Base-by-base conservation (phyloP, 2,888 invertebrate genomes). In the Agrilus mali region DNA sequence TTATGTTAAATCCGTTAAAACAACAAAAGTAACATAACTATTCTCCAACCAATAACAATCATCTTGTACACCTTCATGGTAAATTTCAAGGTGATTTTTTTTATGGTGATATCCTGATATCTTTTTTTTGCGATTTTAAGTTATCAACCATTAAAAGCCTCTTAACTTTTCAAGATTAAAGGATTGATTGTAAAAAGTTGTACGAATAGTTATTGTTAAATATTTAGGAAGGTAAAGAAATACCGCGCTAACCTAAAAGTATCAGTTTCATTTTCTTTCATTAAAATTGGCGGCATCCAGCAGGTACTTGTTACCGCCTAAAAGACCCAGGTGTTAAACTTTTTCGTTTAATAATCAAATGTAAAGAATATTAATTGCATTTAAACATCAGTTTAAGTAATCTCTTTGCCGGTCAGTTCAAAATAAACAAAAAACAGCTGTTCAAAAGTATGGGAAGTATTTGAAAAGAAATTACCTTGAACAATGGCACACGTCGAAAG, bases 401-500 rank as follows among this genome's bases (percentile, higher is more conserved):
- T 27, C 33, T n/a, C 12, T n/a, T 4, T 27, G 27, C 12, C 33
- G 27, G 34, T 16, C 38, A 22, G 17, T 34, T 15, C 36, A 42
- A 36, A 13, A 27, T 47, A 48, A 44, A 47, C 42, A 45, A 48
- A 49, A 49, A 38, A 37, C 40, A 45, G 27, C 44, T 47, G 41
- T 44, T 46, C 37, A 40, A 44, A 17, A 33, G 12, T 36, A 20
- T 15, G 22, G 16, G 27, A 41, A 32, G 38, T n/a, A 17, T 33
- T 27, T 27, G 27, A 27, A 27, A 27, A 41, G 36, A 43, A 52
- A 48, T 56, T 66, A 68, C 67, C 68, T 69, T 53, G 67, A 63
- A 57, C 65, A 69, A 48, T 67, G 63, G 52, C 64, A 69, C 51
- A 64, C 60, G 47, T 68, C 66, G 55, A 66, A 67, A 36, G 64